Evolutionary conservation across 2,888 invertebrate genomes (phyloP), one percentile per base, ranked within the genome.

Genomic region (Drosophila conformis): DNA sequence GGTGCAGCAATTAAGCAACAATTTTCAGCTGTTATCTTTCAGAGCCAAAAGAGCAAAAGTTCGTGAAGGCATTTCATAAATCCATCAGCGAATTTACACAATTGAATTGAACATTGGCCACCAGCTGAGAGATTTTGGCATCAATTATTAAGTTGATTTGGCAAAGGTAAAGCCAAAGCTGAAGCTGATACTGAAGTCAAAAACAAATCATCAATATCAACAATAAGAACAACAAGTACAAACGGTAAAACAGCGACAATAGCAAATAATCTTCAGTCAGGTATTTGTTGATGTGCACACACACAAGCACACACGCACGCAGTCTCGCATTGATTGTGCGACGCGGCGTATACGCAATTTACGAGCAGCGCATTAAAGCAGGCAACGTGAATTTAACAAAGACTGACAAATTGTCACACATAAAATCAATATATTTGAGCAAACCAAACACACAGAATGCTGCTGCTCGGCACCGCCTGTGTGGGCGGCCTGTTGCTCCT

Each of bases 1-100:
- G 61, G 69, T 31, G 60, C 69, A 65, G 79, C 90, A 91, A 90
- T 90, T 90, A 91, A 83, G 80, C 90, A 82, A 79, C 87, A 79
- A 87, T 83, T 89, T 91, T 82, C 65, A 81, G 81, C 69, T 72
- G 82, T 82, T 83, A 86, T 80, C 83, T n/a, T 31, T 6, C 33
- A 57, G 21, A 33, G 57, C 53, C 33, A 51, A 53, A 18, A 13
- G 46, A 53, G 48, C 46, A 25, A 63, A 60, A 62, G 49, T 69
- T 69, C 31, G 27, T 38, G 48, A 38, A 5, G 62, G 65, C 69
- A 69, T 60, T 78, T 64, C 82, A 73, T 73, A 76, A 83, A 82
- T 82, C 75, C 80, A 73, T 80, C 73, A 70, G 70, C 62, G 73
- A 68, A 74, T 76, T 80, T 52, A 61, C 69, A 64, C 69, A 78